Base-by-base conservation (phyloP, 92 coral and sea anemone genomes). In the Parazoanthus swiftii region DNA sequence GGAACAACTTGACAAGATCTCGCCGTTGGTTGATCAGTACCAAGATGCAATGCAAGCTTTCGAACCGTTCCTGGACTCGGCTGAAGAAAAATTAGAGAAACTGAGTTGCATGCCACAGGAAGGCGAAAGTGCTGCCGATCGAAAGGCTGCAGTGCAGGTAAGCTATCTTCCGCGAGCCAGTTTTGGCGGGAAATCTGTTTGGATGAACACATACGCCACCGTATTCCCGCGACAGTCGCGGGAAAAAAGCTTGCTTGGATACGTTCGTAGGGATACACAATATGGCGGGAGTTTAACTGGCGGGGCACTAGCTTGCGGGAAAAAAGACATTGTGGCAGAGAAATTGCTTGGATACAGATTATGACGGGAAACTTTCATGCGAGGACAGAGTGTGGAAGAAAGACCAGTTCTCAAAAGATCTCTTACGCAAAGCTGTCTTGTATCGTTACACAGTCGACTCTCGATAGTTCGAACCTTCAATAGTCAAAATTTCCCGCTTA, bases 11-110 rank as follows among this genome's bases (percentile, higher is more conserved):
- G 93, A 95, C 83, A 91, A 93, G 76, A 85, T 97, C 78, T 95
- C 89, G 39, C 99, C 99, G 0, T 88, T 95, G 43, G 92, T 89
- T 15, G 97, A 90, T 70, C 97, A 96, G 79, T 97, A 95, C 93
- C 95, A 91, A 13, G 91, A 89, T 42, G 95, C 94, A 51, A 76
- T 91, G 85, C 91, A 89, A 68, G 91, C 91, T 46, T 95, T 97
- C 81, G 79, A 89, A 73, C 93, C 90, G 37, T 97, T 94, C 93
- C 79, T 97, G 86, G 97, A 91, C 39, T 91, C 90, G 26, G 89
- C 98, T 36, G 99, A 97, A 42, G 94, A 93, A 5, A 96, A 94
- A 66, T 63, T 97, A 77, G 95, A 89, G 81, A 88, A 89, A 6
- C 81, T 97, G 77, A 93, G 94, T 80, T 82, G 74, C 48, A 85